A percentile compares a stretch with the other conserved stretches of the same genome.
These are phyloP conservation scores for Cheiracanthium punctorium DNA, from an alignment of 2,888 invertebrate species.

Conservation along the genomic window DNA sequence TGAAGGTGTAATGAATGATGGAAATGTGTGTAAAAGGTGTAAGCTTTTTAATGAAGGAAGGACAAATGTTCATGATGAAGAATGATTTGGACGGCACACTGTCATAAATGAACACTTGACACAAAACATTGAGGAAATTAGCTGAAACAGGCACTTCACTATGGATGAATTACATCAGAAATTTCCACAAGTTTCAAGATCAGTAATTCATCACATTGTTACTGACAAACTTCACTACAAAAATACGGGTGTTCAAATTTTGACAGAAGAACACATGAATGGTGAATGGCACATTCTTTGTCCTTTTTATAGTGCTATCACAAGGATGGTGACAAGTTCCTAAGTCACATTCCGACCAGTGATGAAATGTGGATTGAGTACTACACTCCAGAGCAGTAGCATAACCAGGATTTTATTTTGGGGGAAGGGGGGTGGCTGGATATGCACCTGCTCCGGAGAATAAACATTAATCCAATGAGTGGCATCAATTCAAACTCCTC, in stretches of 20 bases:
- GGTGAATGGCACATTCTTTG: neutral
- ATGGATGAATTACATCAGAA: neutral
- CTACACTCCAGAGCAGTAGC: neutral
- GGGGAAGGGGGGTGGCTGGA: too few species aligned
- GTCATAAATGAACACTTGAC: slow-evolving; percentile 14
- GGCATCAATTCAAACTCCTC: slow-evolving; percentile 16
- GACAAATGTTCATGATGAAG: slow-evolving; percentile 11
- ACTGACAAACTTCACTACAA: neutral
- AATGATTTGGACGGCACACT: neutral
- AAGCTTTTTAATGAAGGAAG: slow-evolving; percentile 7
- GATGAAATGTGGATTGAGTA: neutral
- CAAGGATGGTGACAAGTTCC: neutral
- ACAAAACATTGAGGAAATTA: neutral
- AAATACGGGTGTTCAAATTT: neutral
- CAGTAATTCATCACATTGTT: neutral
- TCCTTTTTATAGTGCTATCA: neutral
- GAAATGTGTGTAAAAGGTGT: slow-evolving; percentile 1
- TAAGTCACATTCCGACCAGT: neutral
- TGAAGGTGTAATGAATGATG: neutral
- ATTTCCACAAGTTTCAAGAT: slow-evolving; percentile 14
- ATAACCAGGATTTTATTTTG: too few species aligned
- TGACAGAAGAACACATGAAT: neutral
- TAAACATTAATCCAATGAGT: slow-evolving; percentile 11
- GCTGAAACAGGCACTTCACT: neutral
- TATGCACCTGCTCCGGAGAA: too few species aligned